These are phyloP conservation scores for Daubentonia madagascariensis DNA, from an alignment of 2,113 vertebrate genomes.

Conservation along the genomic window DNA sequence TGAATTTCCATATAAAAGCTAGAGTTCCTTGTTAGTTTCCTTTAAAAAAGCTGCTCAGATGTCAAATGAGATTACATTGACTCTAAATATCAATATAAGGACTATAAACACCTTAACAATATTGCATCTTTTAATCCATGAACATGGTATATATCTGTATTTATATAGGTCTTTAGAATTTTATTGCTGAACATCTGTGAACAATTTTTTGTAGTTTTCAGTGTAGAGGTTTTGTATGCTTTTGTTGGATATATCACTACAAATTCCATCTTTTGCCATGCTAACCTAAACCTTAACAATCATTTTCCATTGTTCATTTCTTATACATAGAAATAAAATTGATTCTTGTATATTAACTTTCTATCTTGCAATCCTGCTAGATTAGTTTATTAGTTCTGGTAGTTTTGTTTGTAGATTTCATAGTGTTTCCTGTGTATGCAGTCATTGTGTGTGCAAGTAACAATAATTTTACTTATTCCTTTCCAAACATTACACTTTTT, in stretches of 20 bases:
- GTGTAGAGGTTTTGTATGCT: background rate
- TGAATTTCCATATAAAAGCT: background rate
- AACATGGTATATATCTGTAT: background rate
- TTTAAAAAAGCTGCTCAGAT: background rate
- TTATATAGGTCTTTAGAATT: background rate
- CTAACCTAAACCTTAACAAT: background rate
- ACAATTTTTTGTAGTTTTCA: background rate
- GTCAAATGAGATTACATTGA: background rate
- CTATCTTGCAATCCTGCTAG: background rate
- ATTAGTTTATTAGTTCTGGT: background rate
- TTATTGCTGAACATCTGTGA: background rate
- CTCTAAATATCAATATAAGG: background rate
- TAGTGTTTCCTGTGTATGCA: background rate
- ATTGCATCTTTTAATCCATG: background rate
- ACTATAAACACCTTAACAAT: background rate
- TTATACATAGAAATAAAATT: background rate
- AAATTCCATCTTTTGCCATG: background rate
- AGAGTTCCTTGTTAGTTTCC: background rate
- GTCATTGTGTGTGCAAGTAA: background rate
- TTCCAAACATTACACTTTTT: background rate
- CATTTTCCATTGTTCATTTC: background rate
- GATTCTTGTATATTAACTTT: background rate
- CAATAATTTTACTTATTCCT: background rate
- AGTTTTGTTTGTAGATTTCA: background rate
- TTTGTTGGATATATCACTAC: background rate